phyloP scores from a whole-genome alignment of 2,113 vertebrate genomes.

The Pomatostomus ruficeps region DNA sequence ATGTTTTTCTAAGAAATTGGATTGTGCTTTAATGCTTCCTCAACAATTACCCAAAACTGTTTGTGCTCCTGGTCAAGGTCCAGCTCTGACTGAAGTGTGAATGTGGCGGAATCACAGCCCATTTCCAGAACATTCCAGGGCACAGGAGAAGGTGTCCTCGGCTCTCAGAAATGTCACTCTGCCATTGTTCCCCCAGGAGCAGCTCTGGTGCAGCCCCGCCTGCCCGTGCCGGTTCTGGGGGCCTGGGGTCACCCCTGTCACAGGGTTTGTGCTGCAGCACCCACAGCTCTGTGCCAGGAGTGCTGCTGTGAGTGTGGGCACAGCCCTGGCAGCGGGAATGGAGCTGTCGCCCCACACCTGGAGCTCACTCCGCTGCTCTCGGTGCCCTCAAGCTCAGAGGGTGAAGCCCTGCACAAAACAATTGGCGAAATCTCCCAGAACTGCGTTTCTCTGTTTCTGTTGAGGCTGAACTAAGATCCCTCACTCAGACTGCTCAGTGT shows the following conservation, averaged over 20 bases:
- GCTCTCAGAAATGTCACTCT: background rate
- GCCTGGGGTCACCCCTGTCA: background rate
- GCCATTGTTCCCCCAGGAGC: background rate
- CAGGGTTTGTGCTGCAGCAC: background rate
- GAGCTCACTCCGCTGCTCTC: background rate
- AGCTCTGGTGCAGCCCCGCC: background rate
- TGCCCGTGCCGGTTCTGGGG: background rate
- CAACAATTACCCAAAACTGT: background rate
- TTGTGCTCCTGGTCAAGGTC: background rate
- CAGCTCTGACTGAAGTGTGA: background rate
- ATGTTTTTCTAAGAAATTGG: background rate
- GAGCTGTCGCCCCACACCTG: background rate
- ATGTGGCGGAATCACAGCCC: background rate
- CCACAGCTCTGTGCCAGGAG: background rate
- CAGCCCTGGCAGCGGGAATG: background rate
- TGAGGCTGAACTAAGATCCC: background rate
- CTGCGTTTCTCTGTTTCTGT: background rate
- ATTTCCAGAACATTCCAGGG: background rate
- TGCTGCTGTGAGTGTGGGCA: background rate
- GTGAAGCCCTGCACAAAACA: background rate
- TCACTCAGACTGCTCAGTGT: background rate
- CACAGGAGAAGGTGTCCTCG: background rate
- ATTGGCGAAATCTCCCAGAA: background rate
- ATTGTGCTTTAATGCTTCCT: background rate
- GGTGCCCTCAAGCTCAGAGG: background rate